Conservation (phyloP, 2,113 vertebrate species). For the Hassar affinis region DNA sequence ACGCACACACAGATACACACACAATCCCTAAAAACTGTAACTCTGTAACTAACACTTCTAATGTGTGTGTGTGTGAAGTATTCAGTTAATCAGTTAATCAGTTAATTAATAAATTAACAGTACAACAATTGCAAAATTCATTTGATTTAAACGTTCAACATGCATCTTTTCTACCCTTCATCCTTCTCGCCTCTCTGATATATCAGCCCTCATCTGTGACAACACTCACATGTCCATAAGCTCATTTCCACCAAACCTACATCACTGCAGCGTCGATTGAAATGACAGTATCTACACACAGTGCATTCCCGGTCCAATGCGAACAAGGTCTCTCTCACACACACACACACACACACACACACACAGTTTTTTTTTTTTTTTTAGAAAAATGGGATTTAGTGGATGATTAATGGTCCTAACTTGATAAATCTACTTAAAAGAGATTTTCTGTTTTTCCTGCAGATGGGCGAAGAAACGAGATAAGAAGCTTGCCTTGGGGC, state of each 20-base stretch:
- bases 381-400: neutral
- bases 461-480: neutral
- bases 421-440: neutral
- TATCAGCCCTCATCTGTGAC: neutral
- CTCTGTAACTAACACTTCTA: neutral
- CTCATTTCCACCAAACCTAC: neutral
- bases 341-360: neutral
- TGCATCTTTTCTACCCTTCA: neutral
- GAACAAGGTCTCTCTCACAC: neutral
- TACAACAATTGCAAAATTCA: neutral
- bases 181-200: neutral
- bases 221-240: neutral
- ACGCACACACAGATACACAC: too few relatives aligned
- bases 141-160: neutral
- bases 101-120: neutral
- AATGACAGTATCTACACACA: neutral
- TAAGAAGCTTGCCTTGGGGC: too few relatives aligned
- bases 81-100: neutral
- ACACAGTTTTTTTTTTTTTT: too few relatives aligned
- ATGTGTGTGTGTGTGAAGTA: neutral
- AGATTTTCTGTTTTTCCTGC: neutral
- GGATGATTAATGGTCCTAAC: neutral
- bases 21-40: neutral
- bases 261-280: neutral
- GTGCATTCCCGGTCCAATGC: neutral